Conservation (phyloP, 2,888 invertebrate genomes). For the Cheilosia soror region DNA sequence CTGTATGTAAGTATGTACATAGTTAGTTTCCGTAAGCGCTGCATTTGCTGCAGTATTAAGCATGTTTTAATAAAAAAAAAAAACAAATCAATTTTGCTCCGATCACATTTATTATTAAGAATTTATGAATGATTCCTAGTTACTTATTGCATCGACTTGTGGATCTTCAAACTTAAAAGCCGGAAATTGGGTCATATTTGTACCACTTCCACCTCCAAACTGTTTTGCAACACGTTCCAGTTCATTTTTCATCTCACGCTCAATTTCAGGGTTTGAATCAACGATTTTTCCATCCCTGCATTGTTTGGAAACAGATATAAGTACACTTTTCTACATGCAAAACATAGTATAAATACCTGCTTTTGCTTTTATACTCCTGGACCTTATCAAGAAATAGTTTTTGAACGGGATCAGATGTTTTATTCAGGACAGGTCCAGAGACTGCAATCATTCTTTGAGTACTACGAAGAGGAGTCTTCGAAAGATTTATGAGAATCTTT, state of each 20-base stretch:
- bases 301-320: not conserved
- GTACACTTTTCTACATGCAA: not conserved
- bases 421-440: constrained; percentile 87
- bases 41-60: no score
- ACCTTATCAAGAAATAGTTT: constrained; percentile 97
- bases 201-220: constrained; percentile 90
- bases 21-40: no score
- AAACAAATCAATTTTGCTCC: no score
- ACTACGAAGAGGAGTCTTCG: not conserved
- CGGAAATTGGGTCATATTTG: constrained; percentile 96
- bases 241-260: constrained; percentile 90
- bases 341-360: constrained; percentile 86
- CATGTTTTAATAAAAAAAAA: no score
- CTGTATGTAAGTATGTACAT: no score
- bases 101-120: not conserved
- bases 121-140: not conserved
- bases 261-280: constrained; percentile 90
- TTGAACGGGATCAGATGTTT: constrained; percentile 95
- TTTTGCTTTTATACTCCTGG: constrained; percentile 93
- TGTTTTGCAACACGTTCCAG: constrained; percentile 91
- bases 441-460: constrained; percentile 89
- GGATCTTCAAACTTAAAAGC: constrained; percentile 92
- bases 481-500: not conserved
- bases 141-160: constrained; percentile 87
- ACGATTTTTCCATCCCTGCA: constrained; percentile 92